These are phyloP conservation scores for Malurus cyaneus DNA, from an alignment of 2,113 vertebrate genomes.

Conservation along the genomic window DNA sequence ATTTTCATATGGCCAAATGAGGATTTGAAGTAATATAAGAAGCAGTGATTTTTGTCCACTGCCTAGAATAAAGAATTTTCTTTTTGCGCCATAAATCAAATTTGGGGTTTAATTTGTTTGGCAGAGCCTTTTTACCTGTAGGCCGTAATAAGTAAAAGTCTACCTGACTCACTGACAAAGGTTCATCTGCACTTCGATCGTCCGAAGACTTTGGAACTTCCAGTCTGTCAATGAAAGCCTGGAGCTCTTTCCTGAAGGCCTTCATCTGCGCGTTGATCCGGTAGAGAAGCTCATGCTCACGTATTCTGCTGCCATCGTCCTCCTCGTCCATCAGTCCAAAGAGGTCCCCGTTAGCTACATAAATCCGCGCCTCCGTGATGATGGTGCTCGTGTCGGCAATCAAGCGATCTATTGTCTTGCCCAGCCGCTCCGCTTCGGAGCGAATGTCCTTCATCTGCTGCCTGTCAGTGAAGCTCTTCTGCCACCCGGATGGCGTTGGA, in stretches of 20 bases:
- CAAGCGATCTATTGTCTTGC: conserved; percentile 94
- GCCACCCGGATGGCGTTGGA: conserved; percentile 81
- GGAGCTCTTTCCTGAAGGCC: conserved; percentile 95
- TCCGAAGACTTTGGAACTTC: conserved; percentile 94
- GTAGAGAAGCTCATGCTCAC: conserved; percentile 96
- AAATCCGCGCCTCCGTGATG: conserved; percentile 94
- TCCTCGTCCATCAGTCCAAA: conserved; percentile 94
- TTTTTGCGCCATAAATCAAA: neutral
- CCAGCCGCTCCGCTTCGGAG: conserved; percentile 92
- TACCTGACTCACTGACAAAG: conserved; percentile 96
- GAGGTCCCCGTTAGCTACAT: conserved; percentile 92
- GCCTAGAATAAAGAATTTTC: neutral
- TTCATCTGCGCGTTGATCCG: conserved; percentile 99
- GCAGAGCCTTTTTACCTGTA: conserved; percentile 66
- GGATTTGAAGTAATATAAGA: neutral
- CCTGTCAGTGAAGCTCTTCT: conserved; percentile 92
- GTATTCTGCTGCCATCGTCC: conserved; percentile 92
- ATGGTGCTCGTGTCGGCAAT: conserved; percentile 97
- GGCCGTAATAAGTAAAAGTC: conserved; percentile 75
- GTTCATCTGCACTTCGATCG: conserved; percentile 87
- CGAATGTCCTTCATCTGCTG: conserved; percentile 98
- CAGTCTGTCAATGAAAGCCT: conserved; percentile 94
- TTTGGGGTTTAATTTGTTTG: conserved; percentile 3
- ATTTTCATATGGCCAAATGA: neutral
- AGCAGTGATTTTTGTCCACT: neutral